Conservation (phyloP, 2,888 invertebrate genomes). For the Pocota personata region DNA sequence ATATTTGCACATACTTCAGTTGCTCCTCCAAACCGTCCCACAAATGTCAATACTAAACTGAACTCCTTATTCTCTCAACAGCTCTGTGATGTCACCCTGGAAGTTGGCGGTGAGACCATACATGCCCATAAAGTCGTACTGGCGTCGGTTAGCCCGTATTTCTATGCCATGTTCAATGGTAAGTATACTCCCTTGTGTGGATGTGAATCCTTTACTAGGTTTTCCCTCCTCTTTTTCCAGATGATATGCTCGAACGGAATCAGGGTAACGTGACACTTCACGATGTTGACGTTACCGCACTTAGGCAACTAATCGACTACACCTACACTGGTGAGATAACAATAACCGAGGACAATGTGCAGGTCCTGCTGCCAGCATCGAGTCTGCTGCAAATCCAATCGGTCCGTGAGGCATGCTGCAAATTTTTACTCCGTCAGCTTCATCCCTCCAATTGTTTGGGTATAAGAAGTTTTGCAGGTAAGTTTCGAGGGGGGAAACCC, state of each 20-base stretch:
- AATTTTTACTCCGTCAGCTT: conserved; percentile 88
- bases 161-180: conserved; percentile 86
- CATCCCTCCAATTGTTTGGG: conserved; percentile 91
- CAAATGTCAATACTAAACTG: conserved; percentile 44
- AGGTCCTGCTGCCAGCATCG: conserved; percentile 88
- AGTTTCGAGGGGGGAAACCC: conserved; percentile 45
- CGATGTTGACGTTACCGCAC: conserved; percentile 85
- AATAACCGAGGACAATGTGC: conserved; percentile 88
- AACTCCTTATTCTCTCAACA: conserved; percentile 69
- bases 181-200: conserved; percentile 74
- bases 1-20: conserved; percentile 38
- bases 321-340: conserved; percentile 89
- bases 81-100: conserved; percentile 85
- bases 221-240: conserved; percentile 74
- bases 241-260: conserved; percentile 82
- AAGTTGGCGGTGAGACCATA: conserved; percentile 87
- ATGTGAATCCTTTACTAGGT: conserved; percentile 1
- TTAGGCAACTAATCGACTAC: conserved; percentile 88
- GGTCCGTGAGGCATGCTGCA: conserved; percentile 89
- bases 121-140: conserved; percentile 89
- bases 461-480: conserved; percentile 87
- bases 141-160: conserved; percentile 90
- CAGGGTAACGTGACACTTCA: conserved; percentile 81
- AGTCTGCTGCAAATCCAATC: conserved; percentile 88
- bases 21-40: conserved; percentile 16